These are phyloP conservation scores for Phalera bucephala DNA, from an alignment of 2,888 invertebrate genomes.

Conservation along the genomic window DNA sequence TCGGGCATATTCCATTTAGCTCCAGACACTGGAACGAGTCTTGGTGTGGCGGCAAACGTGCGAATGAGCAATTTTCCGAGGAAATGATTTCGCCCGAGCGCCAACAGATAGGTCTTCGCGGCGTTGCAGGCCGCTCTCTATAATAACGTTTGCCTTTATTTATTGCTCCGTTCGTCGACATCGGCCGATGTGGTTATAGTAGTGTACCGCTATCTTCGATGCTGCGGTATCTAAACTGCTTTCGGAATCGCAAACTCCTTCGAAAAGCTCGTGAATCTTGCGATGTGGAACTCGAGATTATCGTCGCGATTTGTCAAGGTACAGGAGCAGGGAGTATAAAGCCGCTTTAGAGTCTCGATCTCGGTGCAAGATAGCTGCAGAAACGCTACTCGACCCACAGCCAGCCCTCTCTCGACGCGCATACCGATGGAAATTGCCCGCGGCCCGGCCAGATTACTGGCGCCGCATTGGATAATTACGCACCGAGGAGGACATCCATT, in stretches of 20 bases:
- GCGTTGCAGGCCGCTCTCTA: conserved; percentile 27
- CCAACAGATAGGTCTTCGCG: conserved; percentile 41
- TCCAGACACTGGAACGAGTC: conserved; percentile 24
- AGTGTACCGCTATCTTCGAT: conserved; percentile 37
- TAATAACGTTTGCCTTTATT: conserved; percentile 42
- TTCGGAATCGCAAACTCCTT: conserved; percentile 24
- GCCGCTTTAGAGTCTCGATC: conserved; percentile 44
- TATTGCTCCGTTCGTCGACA: conserved; percentile 26
- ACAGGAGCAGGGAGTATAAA: conserved; percentile 31
- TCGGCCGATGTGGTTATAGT: conserved; percentile 22
- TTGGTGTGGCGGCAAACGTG: conserved; percentile 30
- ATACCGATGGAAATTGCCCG: conserved; percentile 68
- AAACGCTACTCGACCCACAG: conserved; percentile 66
- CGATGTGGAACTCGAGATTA: conserved; percentile 42
- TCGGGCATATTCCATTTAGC: conserved; percentile 35
- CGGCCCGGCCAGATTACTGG: conserved; percentile 61
- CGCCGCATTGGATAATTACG: conserved; percentile 72
- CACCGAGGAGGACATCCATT: conserved; percentile 70
- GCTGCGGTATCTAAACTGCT: conserved; percentile 27
- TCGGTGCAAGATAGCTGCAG: conserved; percentile 51
- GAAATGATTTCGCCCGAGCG: conserved; percentile 44
- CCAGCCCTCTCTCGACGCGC: conserved; percentile 48
- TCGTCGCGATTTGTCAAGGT: conserved; percentile 56
- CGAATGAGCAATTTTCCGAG: conserved; percentile 58
- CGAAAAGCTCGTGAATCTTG: conserved; percentile 33